Base-by-base conservation (phyloP, 2,113 vertebrate genomes). In the Riparia riparia region DNA sequence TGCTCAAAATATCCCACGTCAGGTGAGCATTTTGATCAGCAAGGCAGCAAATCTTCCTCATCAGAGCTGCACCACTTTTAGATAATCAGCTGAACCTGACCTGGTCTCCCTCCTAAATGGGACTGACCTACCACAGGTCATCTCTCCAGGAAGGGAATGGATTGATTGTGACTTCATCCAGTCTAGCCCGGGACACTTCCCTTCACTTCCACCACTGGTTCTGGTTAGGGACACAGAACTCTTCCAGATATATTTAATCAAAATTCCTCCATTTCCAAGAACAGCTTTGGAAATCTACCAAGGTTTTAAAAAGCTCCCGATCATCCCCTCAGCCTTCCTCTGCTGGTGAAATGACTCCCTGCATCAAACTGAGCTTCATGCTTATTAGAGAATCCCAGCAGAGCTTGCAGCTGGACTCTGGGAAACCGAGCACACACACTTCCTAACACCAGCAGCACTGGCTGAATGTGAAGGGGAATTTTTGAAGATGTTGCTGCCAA, bases 321-420 rank as follows among this genome's bases (percentile, higher is more conserved):
- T 47, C 32, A 89, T 12, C 11, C 21, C 3, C 34, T 58, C 60
- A 49, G 19, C 18, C 13, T 28, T 39, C 17, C 51, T 15, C 9
- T 51, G 8, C 17, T 37, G 28, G 32, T 28, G 24, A 79, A 76
- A 57, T 4, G 4, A 41, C 1, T n/a, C 34, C 45, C 19, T 60
- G 21, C 5, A 10, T 1, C 41, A 79, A 56, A 31, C 0, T 44
- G 70, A 69, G 28, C 0, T 0, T 7, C 10, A 4, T 68, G 45
- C 14, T 82, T 53, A 5, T 42, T 39, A 53, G 65, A 54, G 44
- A 42, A 47, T 34, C 37, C 64, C 32, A 20, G 37, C 63, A 68
- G 37, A 2, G 11, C 32, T 42, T 85, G 69, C 20, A 68, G 49
- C 24, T 57, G 15, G 16, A 17, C 53, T 83, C 57, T 13, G 17